Evolutionary conservation across 2,888 invertebrate genomes (phyloP).

Genomic region (Opisthograptis luteolata): DNA sequence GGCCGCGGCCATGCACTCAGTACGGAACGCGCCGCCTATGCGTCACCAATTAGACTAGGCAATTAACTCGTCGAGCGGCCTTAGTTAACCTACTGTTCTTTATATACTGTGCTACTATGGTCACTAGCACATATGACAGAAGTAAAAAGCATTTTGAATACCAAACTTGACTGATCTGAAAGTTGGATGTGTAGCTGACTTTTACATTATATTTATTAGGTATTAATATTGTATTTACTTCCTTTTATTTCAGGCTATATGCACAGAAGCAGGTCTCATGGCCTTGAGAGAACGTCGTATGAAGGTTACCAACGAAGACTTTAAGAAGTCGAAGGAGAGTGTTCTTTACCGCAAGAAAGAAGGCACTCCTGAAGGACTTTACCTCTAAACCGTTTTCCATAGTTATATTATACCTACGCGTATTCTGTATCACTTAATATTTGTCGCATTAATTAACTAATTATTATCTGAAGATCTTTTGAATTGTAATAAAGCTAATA

Average conservation of each 20-base stretch:
- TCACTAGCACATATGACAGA: too few relatives aligned
- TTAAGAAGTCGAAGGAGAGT: conserved; percentile 99
- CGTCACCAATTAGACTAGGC: too few relatives aligned
- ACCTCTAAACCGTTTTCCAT: conserved; percentile 88
- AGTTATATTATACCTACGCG: conserved; percentile 5
- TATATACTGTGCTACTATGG: too few relatives aligned
- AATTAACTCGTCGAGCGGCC: too few relatives aligned
- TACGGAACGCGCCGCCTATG: too few relatives aligned
- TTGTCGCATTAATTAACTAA: conserved; percentile 5
- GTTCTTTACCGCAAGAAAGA: conserved; percentile 99
- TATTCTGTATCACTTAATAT: background rate
- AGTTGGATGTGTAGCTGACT: too few relatives aligned
- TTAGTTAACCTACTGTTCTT: too few relatives aligned
- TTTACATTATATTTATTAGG: conserved; percentile 18
- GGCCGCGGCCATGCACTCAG: too few relatives aligned
- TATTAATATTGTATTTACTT: conserved; percentile 14
- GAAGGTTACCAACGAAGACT: conserved; percentile 99
- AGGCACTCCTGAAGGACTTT: conserved; percentile 99
- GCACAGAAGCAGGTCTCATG: conserved; percentile 99
- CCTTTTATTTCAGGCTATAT: conserved; percentile 91
- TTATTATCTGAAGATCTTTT: conserved; percentile 8
- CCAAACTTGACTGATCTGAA: too few relatives aligned
- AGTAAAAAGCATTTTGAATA: too few relatives aligned
- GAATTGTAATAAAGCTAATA: conserved; percentile 18
- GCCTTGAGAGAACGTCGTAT: conserved; percentile 98